Evolutionary conservation across 2,797 vertebrate genomes (phyloP).

Genomic region (Amphiprion clarkii): DNA sequence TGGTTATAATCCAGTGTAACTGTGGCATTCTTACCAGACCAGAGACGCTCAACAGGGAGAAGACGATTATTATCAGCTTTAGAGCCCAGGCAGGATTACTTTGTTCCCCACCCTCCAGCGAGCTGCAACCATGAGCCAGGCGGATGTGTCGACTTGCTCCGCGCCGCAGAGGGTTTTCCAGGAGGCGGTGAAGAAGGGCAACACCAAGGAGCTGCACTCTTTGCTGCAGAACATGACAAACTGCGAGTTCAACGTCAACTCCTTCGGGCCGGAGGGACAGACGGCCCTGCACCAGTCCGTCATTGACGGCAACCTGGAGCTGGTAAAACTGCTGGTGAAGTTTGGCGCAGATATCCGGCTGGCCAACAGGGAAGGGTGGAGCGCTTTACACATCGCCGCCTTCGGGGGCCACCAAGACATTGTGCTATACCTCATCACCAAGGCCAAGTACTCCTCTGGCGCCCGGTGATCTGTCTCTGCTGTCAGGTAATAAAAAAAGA

Average conservation of each 20-base stretch:
- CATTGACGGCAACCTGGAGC: slow-evolving; percentile 98
- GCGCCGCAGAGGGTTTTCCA: slow-evolving; percentile 95
- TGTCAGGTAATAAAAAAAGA: slow-evolving; percentile 78
- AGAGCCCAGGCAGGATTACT: slow-evolving; percentile 77
- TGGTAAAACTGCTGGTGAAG: slow-evolving; percentile 98
- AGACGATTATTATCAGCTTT: slow-evolving; percentile 62
- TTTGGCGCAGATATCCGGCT: slow-evolving; percentile 97
- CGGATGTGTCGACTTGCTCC: slow-evolving; percentile 93
- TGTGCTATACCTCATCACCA: slow-evolving; percentile 99
- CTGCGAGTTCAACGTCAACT: slow-evolving; percentile 99
- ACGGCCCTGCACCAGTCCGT: slow-evolving; percentile 98
- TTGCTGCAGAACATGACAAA: slow-evolving; percentile 97
- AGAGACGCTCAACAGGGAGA: slow-evolving; percentile 70
- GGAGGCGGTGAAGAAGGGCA: slow-evolving; percentile 96
- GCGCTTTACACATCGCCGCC: slow-evolving; percentile 97
- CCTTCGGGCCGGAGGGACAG: slow-evolving; percentile 97
- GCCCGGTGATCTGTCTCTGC: slow-evolving; percentile 89
- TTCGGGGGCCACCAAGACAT: slow-evolving; percentile 99
- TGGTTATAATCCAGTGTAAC: slow-evolving; percentile 70
- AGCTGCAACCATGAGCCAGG: slow-evolving; percentile 92
- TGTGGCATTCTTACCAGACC: slow-evolving; percentile 73
- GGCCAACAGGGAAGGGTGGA: slow-evolving; percentile 99
- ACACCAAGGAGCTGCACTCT: slow-evolving; percentile 96
- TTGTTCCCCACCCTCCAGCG: slow-evolving; percentile 53
- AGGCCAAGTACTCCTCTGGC: slow-evolving; percentile 97